Evolutionary conservation across 1,140 invertebrate species (phyloP), one percentile per base, ranked within the genome.

Genomic region (Neodiprion virginianus): DNA sequence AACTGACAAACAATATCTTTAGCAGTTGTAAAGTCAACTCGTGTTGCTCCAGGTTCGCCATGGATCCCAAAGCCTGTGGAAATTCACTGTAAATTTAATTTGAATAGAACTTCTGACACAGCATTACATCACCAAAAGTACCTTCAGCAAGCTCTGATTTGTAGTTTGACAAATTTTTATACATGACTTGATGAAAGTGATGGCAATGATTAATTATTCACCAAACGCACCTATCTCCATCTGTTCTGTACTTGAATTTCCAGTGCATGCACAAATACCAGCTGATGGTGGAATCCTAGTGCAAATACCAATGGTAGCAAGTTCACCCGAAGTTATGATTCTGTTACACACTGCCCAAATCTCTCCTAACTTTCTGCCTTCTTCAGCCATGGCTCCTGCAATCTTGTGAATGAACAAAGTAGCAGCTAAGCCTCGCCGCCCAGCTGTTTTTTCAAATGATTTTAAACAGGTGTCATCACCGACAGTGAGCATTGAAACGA

Each of bases 371-470:
- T 79, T 77, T 71, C 84, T 83, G 48, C 90, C 89, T 73, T 89
- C 80, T 82, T 94, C 91, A 14, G 93, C 90, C 89, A 94, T 88
- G 21, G 92, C 92, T 66, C 93, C 94, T 50, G 92, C 92, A 71
- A 94, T 91, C 89, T 93, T 94, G 74, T 89, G 85, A 23, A 94
- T 78, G 14, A 95, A 87, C 7, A 93, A 79, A 23, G 90, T 89
- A 9, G 93, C 93, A 78, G 89, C 88, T 23, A 94, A 83, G 28
- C 93, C 92, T 77, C 92, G 80, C 69, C 89, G 82, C 5, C 91
- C 90, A 48, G 72, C 77, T 74, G 85, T 82, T 80, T 84, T 81
- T 76, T 87, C 83, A 21, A 78, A 74, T 14, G 83, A 81, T 9
- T 80, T 80, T n/a, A 90, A 80, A 88, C 80, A 71, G 90, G 82